These are phyloP conservation scores for Grammomys surdaster DNA, from an alignment of 2,113 vertebrate species.

Conservation along the genomic window DNA sequence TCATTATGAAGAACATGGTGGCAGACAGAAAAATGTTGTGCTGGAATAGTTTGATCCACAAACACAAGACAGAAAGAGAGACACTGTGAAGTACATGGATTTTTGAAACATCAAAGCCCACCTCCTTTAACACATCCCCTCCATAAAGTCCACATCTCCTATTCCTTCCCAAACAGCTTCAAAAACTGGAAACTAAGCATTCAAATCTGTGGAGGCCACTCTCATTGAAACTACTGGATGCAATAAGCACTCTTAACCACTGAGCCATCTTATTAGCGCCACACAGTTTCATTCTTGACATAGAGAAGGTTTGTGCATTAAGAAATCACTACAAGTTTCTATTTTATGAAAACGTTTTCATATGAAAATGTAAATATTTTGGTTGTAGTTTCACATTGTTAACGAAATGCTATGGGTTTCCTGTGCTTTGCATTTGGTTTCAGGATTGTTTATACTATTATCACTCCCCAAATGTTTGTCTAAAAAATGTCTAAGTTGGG, in stretches of 20 bases:
- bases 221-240: background rate
- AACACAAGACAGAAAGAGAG: background rate
- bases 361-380: background rate
- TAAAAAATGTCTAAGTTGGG: background rate
- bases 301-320: background rate
- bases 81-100: background rate
- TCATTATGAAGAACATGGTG: background rate
- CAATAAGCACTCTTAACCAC: background rate
- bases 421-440: background rate
- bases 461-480: background rate
- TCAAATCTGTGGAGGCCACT: background rate
- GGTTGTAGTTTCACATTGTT: background rate
- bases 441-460: background rate
- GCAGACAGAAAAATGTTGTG: background rate
- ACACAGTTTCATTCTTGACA: background rate
- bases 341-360: background rate
- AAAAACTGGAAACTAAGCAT: background rate
- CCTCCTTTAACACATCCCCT: background rate
- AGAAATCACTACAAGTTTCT: background rate
- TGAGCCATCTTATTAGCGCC: background rate
- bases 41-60: background rate
- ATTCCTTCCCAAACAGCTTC: background rate
- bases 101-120: background rate
- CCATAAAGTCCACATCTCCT: background rate
- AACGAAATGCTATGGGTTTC: background rate